Conservation (phyloP, 2,797 vertebrate species). For the Sebastes miniatus region DNA sequence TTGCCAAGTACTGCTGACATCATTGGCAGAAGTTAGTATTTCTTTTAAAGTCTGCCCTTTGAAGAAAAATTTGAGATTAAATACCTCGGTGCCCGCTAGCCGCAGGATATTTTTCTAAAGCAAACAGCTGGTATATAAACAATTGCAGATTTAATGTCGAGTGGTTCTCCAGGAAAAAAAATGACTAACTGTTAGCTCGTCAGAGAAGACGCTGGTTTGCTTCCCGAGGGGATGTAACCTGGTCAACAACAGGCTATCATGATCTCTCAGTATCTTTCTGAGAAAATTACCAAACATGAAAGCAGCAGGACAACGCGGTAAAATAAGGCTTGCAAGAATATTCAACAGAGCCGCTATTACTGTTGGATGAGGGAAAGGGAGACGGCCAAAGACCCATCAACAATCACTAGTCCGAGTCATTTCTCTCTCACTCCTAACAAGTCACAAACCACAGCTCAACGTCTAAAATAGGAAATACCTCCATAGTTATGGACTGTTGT, state of each 20-base stretch:
- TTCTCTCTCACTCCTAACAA: background rate
- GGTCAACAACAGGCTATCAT: no score
- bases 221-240: background rate
- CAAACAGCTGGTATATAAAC: background rate
- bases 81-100: background rate
- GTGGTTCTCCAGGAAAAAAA: background rate
- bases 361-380: background rate
- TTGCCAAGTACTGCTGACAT: background rate
- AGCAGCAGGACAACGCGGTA: background rate
- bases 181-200: background rate
- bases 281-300: background rate
- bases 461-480: background rate
- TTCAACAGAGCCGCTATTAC: background rate
- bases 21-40: background rate
- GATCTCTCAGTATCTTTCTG: no score
- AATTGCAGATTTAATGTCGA: background rate
- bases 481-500: background rate
- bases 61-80: background rate
- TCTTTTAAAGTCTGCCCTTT: background rate
- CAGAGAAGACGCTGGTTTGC: background rate
- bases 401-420: background rate
- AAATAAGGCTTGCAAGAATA: background rate
- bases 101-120: rapidly evolving
- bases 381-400: background rate
- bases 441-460: background rate